Conservation (phyloP, 1,140 invertebrate genomes). For the Archivesica marissinica region DNA sequence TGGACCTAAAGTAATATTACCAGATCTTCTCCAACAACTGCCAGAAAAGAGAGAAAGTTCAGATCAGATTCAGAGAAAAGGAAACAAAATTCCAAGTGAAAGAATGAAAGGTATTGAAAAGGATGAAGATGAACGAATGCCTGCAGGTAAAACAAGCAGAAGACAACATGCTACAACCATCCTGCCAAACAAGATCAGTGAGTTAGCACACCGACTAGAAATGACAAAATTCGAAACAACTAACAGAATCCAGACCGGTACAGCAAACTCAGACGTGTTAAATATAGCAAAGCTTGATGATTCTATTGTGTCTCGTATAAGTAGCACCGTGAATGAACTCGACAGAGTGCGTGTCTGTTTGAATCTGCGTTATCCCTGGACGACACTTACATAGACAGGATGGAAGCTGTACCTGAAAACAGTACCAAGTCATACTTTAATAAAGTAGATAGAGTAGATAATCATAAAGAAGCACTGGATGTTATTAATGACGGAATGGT, state of each 20-base stretch:
- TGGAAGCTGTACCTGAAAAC: not conserved
- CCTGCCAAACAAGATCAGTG: not conserved
- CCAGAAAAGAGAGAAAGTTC: not conserved
- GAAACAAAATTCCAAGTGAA: not conserved
- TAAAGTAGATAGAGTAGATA: not conserved
- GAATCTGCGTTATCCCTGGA: constrained; percentile 32
- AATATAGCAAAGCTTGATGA: not conserved
- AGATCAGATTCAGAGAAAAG: not conserved
- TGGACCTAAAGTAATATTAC: too few relatives aligned
- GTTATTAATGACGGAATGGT: not conserved
- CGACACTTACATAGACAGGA: constrained; percentile 23
- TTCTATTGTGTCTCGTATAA: constrained; percentile 3
- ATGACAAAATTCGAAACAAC: too few relatives aligned
- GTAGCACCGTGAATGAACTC: constrained; percentile 32
- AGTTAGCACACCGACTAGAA: not conserved
- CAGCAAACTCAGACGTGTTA: not conserved
- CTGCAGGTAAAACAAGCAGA: not conserved
- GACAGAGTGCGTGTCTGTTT: not conserved
- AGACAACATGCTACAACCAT: not conserved
- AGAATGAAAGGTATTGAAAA: not conserved
- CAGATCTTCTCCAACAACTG: not conserved
- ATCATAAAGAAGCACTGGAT: too few relatives aligned
- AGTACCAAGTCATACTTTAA: not conserved
- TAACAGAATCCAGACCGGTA: not conserved
- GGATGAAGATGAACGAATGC: not conserved